Percentiles rank a stretch among this genome's conserved stretches.
Conservation (phyloP, 1,140 invertebrate species). For the Cotesia glomerata region DNA sequence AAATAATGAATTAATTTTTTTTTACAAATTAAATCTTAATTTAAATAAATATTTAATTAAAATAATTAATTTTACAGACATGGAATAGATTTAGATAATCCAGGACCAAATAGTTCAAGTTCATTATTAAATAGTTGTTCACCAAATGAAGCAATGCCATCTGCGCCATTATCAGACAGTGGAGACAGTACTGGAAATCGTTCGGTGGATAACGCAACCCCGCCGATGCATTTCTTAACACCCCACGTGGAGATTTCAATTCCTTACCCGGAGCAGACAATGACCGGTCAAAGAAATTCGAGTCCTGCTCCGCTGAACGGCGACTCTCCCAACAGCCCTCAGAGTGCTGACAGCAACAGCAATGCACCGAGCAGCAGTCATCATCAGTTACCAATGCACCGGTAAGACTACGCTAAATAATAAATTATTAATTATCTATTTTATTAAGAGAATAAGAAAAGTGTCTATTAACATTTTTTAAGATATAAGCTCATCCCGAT, state of each 20-base stretch:
- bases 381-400: slow-evolving; percentile 57
- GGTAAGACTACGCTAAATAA: slow-evolving; percentile 41
- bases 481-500: no score
- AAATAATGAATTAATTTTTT: no score
- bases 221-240: slow-evolving; percentile 87
- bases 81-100: slow-evolving; percentile 87
- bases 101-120: slow-evolving; percentile 76
- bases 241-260: slow-evolving; percentile 90
- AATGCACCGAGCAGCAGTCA: slow-evolving; percentile 74
- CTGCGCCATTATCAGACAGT: slow-evolving; percentile 76
- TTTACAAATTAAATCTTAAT: no score
- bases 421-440: no score
- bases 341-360: slow-evolving; percentile 77
- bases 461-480: no score
- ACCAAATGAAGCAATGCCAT: slow-evolving; percentile 67
- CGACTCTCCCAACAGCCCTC: slow-evolving; percentile 72
- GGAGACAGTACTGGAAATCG: slow-evolving; percentile 78
- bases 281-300: slow-evolving; percentile 49
- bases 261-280: slow-evolving; percentile 68
- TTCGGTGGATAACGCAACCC: slow-evolving; percentile 81
- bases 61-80: slow-evolving; percentile 64
- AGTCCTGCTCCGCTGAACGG: slow-evolving; percentile 58
- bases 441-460: no score
- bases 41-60: no score
- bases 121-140: slow-evolving; percentile 60